Base-by-base conservation (phyloP, 2,797 vertebrate species). In the Tokudaia tokunoshimensis region DNA sequence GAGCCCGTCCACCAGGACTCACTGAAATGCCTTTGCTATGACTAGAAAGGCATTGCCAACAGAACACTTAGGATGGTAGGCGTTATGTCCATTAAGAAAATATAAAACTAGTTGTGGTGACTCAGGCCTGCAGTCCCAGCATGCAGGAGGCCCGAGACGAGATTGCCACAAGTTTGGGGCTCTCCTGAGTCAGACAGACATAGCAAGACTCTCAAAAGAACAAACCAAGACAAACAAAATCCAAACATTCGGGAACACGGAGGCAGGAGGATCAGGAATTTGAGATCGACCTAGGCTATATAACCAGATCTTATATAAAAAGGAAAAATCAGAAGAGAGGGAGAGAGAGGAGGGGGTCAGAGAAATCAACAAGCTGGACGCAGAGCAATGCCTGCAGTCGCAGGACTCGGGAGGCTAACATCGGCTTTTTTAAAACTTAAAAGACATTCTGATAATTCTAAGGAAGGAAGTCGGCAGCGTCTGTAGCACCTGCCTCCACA, bases 61-160 rank as follows among this genome's bases (percentile, higher is more conserved):
- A 67, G 41, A 70, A 86, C 57, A 92, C 41, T 57, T 65, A 75
- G n/a, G 34, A 80, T 11, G 50, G 3, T 11, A n/a, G 29, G 67
- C 22, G 81, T 78, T 88, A n/a, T 92, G 7, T 86, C 92, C 50
- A 59, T 89, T 57, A 81, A 74, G 55, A 52, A 80, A 83, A 70
- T 52, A 20, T 57, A 22, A 76, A 79, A 15, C 47, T 34, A 65
- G 34, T 14, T 75, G 9, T 90, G 75, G 20, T 91, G 34, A 31
- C 19, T 6, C 12, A 34, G 41, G 11, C 3, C 37, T 78, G 29
- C 44, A 89, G 6, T n/a, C 57, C 17, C 29, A 47, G 11, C 5
- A 7, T 76, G 6, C 72, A 44, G 26, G n/a, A 76, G 57, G 37
- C 55, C 55, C 13, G 19, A 47, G 37, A 31, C n/a, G 47, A 9